Evolutionary conservation across 2,113 vertebrate species (phyloP).

Genomic region (Cygnus buccinator): DNA sequence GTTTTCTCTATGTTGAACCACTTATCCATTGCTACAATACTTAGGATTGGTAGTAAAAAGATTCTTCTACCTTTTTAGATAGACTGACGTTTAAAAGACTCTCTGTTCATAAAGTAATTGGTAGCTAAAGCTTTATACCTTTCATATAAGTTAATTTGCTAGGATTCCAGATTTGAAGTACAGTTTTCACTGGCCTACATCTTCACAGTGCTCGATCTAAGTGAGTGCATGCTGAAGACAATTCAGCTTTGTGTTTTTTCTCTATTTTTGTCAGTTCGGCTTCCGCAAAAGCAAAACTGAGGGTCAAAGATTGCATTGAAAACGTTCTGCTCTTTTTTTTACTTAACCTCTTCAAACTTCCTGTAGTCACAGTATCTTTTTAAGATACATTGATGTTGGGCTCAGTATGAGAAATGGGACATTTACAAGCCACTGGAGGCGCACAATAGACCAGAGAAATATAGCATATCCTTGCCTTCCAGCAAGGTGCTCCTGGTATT

Average conservation of each 20-base stretch:
- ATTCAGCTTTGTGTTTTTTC: neutral
- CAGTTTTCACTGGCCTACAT: neutral
- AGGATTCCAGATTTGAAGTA: neutral
- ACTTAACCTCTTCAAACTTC: neutral
- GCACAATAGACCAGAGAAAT: neutral
- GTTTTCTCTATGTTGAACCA: neutral
- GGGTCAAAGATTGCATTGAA: neutral
- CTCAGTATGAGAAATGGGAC: neutral
- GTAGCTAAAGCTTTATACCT: neutral
- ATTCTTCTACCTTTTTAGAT: neutral
- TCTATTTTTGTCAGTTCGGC: neutral
- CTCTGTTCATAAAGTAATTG: neutral
- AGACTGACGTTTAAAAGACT: slow-evolving; percentile 14
- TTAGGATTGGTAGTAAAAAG: neutral
- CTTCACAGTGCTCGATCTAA: neutral
- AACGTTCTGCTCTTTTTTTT: neutral
- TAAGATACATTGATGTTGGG: neutral
- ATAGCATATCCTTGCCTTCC: neutral
- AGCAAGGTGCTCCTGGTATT: neutral
- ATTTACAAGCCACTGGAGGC: neutral
- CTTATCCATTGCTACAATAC: neutral
- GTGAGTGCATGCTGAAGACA: neutral
- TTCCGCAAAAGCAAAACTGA: neutral
- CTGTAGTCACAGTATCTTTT: neutral
- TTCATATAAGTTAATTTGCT: neutral